Percentiles rank a stretch among this genome's conserved stretches.
Conservation (phyloP, 1,140 invertebrate species). For the Drosophila prosaltans region DNA sequence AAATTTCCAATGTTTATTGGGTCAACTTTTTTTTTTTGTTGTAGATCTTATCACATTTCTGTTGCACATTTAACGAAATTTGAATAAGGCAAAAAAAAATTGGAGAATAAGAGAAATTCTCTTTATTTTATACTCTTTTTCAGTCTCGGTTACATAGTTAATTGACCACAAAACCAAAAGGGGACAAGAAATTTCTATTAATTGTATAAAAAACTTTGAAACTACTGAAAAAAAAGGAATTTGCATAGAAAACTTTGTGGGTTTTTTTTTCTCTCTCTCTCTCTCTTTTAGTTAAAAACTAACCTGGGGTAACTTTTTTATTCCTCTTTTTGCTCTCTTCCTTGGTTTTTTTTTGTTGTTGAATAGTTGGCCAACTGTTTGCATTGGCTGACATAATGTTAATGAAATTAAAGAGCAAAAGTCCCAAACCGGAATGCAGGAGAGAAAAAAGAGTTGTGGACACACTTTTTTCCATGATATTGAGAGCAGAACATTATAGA, state of each 20-base stretch:
- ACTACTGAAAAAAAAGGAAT: conserved; percentile 32
- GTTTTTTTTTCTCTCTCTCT: background rate
- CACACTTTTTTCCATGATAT: background rate
- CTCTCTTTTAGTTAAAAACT: background rate
- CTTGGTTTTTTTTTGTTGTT: conserved; percentile 9
- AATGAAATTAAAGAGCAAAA: conserved; percentile 48
- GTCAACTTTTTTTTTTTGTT: conserved; percentile 17
- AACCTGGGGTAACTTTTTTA: background rate
- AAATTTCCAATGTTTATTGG: conserved; percentile 45
- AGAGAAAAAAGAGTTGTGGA: background rate
- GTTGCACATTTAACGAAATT: background rate
- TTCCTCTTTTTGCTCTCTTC: background rate
- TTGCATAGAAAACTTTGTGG: conserved; percentile 35
- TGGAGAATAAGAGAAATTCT: conserved; percentile 7
- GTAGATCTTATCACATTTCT: conserved; percentile 22
- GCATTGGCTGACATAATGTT: conserved; percentile 17
- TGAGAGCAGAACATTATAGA: too few species aligned
- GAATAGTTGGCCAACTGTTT: conserved; percentile 22
- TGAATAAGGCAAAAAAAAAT: background rate
- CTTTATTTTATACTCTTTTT: background rate
- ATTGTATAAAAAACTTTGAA: conserved; percentile 55
- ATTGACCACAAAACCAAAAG: conserved; percentile 63
- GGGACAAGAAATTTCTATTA: conserved; percentile 46
- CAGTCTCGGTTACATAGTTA: conserved; percentile 51
- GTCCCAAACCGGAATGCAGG: background rate